Conservation (phyloP, 2,888 invertebrate species). For the Tuberolachnus salignus region DNA sequence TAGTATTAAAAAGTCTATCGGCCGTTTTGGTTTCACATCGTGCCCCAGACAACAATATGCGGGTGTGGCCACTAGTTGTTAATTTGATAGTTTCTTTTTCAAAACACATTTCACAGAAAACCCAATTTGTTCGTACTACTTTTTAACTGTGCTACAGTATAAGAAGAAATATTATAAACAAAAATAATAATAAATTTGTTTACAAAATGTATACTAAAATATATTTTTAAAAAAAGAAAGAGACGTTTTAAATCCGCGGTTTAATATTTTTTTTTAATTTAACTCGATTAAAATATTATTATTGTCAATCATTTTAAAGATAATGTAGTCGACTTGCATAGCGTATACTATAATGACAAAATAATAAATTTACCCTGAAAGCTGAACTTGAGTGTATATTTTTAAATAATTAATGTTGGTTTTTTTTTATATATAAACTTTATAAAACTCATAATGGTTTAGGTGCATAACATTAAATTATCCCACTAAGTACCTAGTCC, state of each 20-base stretch:
- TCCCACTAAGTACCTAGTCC: slow-evolving; percentile 16
- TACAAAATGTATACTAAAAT: background rate
- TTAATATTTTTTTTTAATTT: slow-evolving; percentile 3
- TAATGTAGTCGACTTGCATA: slow-evolving; percentile 3
- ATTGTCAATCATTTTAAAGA: slow-evolving; percentile 36
- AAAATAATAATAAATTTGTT: background rate
- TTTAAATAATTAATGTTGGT: slow-evolving; percentile 41
- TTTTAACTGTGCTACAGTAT: background rate
- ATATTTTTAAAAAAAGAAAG: background rate
- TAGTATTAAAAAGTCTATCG: too few species aligned
- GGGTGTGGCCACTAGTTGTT: background rate
- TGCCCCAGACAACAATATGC: background rate
- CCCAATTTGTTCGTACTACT: background rate
- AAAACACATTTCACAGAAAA: background rate
- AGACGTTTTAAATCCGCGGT: background rate
- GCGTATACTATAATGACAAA: slow-evolving; percentile 28
- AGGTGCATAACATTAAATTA: slow-evolving; percentile 37
- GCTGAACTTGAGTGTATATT: slow-evolving; percentile 24
- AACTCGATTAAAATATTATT: slow-evolving; percentile 7
- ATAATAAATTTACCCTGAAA: slow-evolving; percentile 28
- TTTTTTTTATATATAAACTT: slow-evolving; percentile 47
- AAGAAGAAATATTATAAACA: background rate
- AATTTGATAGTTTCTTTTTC: background rate
- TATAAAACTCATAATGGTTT: slow-evolving; percentile 33
- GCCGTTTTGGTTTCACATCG: too few species aligned